Conservation (phyloP, 2,797 vertebrate species). For the Antennarius maculatus region DNA sequence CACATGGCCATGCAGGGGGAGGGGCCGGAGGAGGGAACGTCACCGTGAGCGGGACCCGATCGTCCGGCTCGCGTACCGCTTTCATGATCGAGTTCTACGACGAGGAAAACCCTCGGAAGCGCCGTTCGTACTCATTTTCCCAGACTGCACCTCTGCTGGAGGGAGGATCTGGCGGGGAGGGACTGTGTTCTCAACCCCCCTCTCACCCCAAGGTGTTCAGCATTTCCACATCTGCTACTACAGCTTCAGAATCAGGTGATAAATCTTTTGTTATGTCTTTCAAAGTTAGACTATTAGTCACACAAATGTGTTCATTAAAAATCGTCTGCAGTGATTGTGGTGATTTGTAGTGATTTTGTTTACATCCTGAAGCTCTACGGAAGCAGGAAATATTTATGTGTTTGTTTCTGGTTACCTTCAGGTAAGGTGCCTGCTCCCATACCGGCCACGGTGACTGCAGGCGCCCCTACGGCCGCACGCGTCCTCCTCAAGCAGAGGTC, state of each 20-base stretch:
- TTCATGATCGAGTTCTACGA: constrained; percentile 97
- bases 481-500: constrained; percentile 92
- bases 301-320: neutral
- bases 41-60: constrained; percentile 78
- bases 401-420: constrained; percentile 25
- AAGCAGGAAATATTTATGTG: neutral
- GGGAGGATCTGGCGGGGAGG: constrained; percentile 79
- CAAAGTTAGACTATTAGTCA: neutral
- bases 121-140: constrained; percentile 93
- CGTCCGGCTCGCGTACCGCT: constrained; percentile 84
- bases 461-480: constrained; percentile 82
- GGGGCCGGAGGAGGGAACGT: constrained; percentile 57
- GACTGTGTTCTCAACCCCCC: constrained; percentile 86
- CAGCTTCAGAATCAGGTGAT: constrained; percentile 70
- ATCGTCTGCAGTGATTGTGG: neutral
- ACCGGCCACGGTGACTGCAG: constrained; percentile 73
- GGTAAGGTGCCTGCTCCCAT: constrained; percentile 74
- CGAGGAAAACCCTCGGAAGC: constrained; percentile 92
- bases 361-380: neutral
- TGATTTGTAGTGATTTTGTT: neutral
- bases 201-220: constrained; percentile 82
- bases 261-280: neutral
- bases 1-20: constrained; percentile 73
- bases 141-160: constrained; percentile 82
- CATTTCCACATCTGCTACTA: constrained; percentile 75